A percentile compares a stretch with the other conserved stretches of the same genome.
Conservation (phyloP, 2,888 invertebrate species). For the Drosophila neonasuta region DNA sequence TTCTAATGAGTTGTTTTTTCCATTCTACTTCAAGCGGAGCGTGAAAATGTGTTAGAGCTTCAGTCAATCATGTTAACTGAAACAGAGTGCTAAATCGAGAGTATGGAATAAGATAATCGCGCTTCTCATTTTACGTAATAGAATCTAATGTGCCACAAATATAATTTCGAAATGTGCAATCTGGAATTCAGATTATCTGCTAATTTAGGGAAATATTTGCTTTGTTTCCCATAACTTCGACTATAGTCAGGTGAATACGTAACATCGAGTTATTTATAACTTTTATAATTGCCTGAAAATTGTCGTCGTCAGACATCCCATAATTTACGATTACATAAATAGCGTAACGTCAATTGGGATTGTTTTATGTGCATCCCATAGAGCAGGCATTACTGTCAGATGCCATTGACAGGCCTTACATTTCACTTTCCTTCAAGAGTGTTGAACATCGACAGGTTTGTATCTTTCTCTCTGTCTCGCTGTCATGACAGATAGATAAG, state of each 20-base stretch:
- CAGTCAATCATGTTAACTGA: conserved; percentile 10
- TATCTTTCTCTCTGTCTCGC: conserved; percentile 30
- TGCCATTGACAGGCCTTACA: conserved; percentile 36
- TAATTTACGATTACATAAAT: conserved; percentile 39
- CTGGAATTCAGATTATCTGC: not conserved
- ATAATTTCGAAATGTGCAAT: not conserved
- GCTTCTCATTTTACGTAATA: not conserved
- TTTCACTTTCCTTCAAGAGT: conserved; percentile 56
- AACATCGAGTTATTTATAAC: conserved; percentile 34
- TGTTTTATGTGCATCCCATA: conserved; percentile 23
- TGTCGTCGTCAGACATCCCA: conserved; percentile 16
- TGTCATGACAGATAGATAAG: conserved; percentile 45
- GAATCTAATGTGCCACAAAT: not conserved
- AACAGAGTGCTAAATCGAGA: conserved; percentile 16
- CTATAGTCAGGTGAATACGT: conserved; percentile 1
- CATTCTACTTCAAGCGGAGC: conserved; percentile 12
- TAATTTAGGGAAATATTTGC: not conserved
- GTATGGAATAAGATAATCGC: not conserved
- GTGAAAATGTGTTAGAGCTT: conserved; percentile 25
- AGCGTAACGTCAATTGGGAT: conserved; percentile 32
- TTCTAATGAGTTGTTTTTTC: conserved; percentile 21
- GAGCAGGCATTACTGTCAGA: conserved; percentile 10
- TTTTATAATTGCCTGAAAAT: conserved; percentile 28
- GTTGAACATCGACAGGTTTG: conserved; percentile 21
- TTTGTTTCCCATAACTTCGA: not conserved